Evolutionary conservation across 2,797 vertebrate genomes (phyloP).

Genomic region (Hozukius guyotensis): DNA sequence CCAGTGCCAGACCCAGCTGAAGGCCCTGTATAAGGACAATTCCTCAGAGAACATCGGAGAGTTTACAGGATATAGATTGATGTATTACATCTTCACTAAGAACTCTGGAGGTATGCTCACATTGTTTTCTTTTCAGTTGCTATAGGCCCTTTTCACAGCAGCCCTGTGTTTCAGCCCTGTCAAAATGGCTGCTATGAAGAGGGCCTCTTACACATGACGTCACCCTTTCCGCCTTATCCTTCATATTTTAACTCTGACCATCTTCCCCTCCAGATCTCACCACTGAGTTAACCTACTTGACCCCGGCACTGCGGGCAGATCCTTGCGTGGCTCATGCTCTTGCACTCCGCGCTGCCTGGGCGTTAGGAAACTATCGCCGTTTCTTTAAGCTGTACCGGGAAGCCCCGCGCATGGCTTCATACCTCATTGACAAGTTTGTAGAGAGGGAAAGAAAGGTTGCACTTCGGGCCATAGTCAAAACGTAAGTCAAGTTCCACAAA

Average conservation of each 20-base stretch:
- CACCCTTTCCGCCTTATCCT: not conserved
- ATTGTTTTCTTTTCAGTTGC: not conserved
- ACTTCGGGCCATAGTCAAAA: constrained; percentile 93
- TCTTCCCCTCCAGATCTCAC: constrained; percentile 84
- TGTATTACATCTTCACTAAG: constrained; percentile 95
- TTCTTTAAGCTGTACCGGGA: constrained; percentile 91
- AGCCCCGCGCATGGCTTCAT: constrained; percentile 92
- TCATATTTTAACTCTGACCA: not conserved
- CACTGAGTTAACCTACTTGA: constrained; percentile 91
- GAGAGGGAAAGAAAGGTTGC: constrained; percentile 91
- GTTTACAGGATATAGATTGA: constrained; percentile 91
- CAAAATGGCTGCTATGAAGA: too few relatives aligned
- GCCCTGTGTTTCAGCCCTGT: too few relatives aligned
- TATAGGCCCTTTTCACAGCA: not conserved
- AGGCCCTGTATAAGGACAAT: constrained; percentile 90
- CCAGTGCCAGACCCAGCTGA: constrained; percentile 95
- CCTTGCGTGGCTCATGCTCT: constrained; percentile 89
- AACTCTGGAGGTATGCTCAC: constrained; percentile 88
- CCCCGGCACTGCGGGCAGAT: constrained; percentile 86
- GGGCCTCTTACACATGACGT: too few relatives aligned
- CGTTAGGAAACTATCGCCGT: constrained; percentile 90
- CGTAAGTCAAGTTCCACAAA: constrained; percentile 81
- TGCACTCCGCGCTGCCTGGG: constrained; percentile 90
- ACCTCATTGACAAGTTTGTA: constrained; percentile 95
- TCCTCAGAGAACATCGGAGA: constrained; percentile 91